Evolutionary conservation across 2,888 invertebrate species (phyloP).

Genomic region (Aphodius sticticus): DNA sequence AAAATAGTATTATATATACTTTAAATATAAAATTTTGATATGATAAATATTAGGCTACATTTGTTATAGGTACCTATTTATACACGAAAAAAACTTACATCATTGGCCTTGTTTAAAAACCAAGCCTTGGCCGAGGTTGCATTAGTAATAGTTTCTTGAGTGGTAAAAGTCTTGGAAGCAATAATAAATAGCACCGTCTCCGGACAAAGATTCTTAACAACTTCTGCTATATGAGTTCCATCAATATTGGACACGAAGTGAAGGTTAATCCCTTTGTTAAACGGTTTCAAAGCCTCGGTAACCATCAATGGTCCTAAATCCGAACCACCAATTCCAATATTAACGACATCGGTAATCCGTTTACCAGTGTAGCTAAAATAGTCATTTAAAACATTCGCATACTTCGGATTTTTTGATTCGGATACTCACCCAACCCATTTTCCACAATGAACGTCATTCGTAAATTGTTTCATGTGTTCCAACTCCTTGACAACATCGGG

Average conservation of each 20-base stretch:
- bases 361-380: constrained; percentile 82
- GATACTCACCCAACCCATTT: constrained; percentile 70
- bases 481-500: constrained; percentile 92
- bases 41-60: too few species aligned
- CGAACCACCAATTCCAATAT: constrained; percentile 99
- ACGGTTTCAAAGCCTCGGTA: constrained; percentile 95
- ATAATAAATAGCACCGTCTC: constrained; percentile 98
- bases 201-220: constrained; percentile 86
- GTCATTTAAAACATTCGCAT: not conserved
- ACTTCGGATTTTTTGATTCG: not conserved
- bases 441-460: constrained; percentile 76
- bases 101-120: constrained; percentile 87
- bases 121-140: constrained; percentile 97
- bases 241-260: constrained; percentile 99
- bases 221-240: constrained; percentile 97
- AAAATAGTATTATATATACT: too few species aligned
- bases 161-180: constrained; percentile 99
- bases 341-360: constrained; percentile 95
- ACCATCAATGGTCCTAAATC: constrained; percentile 99
- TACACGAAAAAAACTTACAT: constrained; percentile 68
- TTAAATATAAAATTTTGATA: too few species aligned
- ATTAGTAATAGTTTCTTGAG: constrained; percentile 99
- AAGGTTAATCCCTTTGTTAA: constrained; percentile 82
- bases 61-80: too few species aligned
- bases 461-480: constrained; percentile 94